Base-by-base conservation (phyloP, 2,888 invertebrate genomes). In the Cantharis rufa region DNA sequence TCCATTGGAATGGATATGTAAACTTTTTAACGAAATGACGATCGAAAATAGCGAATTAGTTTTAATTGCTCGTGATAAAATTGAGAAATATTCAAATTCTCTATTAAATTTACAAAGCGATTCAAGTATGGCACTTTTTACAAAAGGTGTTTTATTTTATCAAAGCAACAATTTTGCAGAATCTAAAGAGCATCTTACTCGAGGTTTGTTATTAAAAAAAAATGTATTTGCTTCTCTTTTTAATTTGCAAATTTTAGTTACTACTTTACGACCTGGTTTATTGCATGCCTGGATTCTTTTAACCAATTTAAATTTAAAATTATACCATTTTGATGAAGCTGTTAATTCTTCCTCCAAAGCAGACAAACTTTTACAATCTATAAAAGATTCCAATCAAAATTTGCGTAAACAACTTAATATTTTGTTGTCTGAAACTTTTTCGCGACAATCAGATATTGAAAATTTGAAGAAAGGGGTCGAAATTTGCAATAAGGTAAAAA, bases 1-100 rank as follows among this genome's bases (percentile, higher is more conserved):
- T 81, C 89, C 91, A 0, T 86, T 91, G 75, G 92, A 92, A 84
- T 92, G 92, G 91, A 89, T 92, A 75, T 93, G 93, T 82, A 90
- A 90, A 83, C 87, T 90, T 1, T 92, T 90, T 83, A 89, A 90
- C 76, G 91, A 92, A 82, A 78, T 78, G 74, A 84, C 79, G 77
- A 85, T 83, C 74, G 88, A 84, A 84, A 86, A 81, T 77, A 85
- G 80, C 70, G 16, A 76, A 62, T 63, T 83, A 69, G 32, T 74
- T 69, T 78, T 81, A 74, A 74, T 77, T 79, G 74, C 80, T 72
- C 78, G 78, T 69, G 86, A 88, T 69, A 80, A 83, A 32, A 89
- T 93, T 80, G 89, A 90, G 74, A 83, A 86, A 62, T 90, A 91
- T 85, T 88, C 90, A 71, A 88, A 90, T 68, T 86, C 86, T 77